A percentile compares a stretch with the other conserved stretches of the same genome.
Evolutionary conservation across 2,888 invertebrate genomes (phyloP).

Genomic region (Lagria hirta): DNA sequence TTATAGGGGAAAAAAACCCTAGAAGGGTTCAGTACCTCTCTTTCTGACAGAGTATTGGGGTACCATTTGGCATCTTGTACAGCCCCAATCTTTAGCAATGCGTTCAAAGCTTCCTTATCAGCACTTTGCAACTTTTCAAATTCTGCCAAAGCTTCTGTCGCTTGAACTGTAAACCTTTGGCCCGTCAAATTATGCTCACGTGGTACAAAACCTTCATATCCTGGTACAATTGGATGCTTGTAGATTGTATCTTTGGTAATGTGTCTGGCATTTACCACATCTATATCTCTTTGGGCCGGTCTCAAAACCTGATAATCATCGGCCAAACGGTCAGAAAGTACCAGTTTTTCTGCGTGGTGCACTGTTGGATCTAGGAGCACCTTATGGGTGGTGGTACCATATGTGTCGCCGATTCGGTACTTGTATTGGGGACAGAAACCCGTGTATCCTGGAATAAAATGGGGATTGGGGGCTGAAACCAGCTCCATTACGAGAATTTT

Average conservation of each 20-base stretch:
- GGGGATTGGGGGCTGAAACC: conserved; percentile 68
- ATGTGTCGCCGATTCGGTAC: conserved; percentile 73
- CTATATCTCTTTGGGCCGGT: conserved; percentile 67
- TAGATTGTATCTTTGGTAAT: conserved; percentile 69
- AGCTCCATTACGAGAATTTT: conserved; percentile 52
- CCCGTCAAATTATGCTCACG: conserved; percentile 67
- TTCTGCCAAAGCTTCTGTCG: conserved; percentile 72
- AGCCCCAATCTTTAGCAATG: conserved; percentile 61
- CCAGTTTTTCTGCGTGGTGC: conserved; percentile 69
- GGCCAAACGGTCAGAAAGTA: conserved; percentile 64
- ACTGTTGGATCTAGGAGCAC: conserved; percentile 72
- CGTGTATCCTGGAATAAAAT: conserved; percentile 77
- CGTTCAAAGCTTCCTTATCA: conserved; percentile 61
- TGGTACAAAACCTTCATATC: conserved; percentile 74
- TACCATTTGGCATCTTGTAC: conserved; percentile 65
- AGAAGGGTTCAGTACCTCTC: conserved; percentile 57
- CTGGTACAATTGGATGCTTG: conserved; percentile 72
- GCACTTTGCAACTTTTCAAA: conserved; percentile 66
- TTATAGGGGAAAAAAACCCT: neutral
- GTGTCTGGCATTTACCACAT: conserved; percentile 65
- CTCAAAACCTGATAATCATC: conserved; percentile 67
- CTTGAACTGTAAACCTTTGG: conserved; percentile 70
- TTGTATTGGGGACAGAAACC: conserved; percentile 77
- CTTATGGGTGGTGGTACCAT: conserved; percentile 73
- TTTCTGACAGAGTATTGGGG: conserved; percentile 63